phyloP scores from a whole-genome alignment of 2,113 vertebrate genomes.

The Grantiella picta region DNA sequence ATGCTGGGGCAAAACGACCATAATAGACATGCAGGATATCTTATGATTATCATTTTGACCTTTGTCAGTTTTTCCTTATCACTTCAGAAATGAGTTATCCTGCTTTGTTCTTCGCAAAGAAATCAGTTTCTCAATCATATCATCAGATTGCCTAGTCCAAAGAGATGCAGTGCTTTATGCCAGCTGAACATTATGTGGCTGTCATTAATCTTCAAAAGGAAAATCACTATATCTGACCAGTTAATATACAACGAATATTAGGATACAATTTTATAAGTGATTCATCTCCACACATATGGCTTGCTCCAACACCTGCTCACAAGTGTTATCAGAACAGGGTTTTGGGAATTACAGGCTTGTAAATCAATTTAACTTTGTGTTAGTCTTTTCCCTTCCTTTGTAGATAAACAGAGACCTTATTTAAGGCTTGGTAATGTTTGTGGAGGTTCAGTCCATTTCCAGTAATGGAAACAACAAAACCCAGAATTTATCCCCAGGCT shows the following conservation, averaged over 20 bases:
- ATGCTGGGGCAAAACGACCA: neutral
- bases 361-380: slow-evolving; percentile 1
- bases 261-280: neutral
- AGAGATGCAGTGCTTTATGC: neutral
- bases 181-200: neutral
- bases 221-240: neutral
- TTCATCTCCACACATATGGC: neutral
- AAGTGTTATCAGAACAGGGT: neutral
- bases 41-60: neutral
- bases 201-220: neutral
- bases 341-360: neutral
- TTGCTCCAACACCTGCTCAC: neutral
- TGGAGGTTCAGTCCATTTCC: neutral
- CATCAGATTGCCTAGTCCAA: neutral
- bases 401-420: neutral
- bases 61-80: neutral
- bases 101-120: neutral
- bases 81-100: neutral
- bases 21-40: neutral
- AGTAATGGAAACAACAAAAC: slow-evolving; percentile 23
- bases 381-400: neutral
- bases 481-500: neutral
- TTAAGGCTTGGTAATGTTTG: neutral
- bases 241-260: neutral
- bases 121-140: neutral